A percentile compares a stretch with the other conserved stretches of the same genome.
Evolutionary conservation across 2,797 vertebrate genomes (phyloP).

Genomic region (Macroramphosus scolopax): DNA sequence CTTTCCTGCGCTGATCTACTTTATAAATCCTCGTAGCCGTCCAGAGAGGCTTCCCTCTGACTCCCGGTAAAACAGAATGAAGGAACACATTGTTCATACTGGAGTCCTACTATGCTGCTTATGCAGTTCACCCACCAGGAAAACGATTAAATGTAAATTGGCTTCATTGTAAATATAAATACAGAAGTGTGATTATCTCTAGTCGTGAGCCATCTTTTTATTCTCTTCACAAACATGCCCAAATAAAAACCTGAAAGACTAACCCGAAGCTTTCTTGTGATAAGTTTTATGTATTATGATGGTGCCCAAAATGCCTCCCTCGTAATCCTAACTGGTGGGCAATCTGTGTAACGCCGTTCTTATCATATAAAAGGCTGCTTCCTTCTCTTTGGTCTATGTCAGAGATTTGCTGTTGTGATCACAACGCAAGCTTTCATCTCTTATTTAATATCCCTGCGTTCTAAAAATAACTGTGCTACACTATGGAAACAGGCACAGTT

Average conservation of each 20-base stretch:
- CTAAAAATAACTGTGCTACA: slow-evolving; percentile 61
- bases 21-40: no score
- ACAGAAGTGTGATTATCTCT: slow-evolving; percentile 2
- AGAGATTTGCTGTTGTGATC: slow-evolving; percentile 46
- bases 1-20: no score
- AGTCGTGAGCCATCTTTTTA: slow-evolving; percentile 5
- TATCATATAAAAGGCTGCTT: slow-evolving; percentile 20
- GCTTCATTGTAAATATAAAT: slow-evolving; percentile 7
- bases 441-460: slow-evolving; percentile 55
- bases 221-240: background rate
- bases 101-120: background rate
- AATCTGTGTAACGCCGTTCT: slow-evolving; percentile 19
- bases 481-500: slow-evolving; percentile 34
- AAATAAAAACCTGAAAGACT: background rate
- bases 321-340: slow-evolving; percentile 33
- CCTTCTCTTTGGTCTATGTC: slow-evolving; percentile 28
- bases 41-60: no score
- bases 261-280: slow-evolving; percentile 1
- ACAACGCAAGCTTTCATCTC: slow-evolving; percentile 59
- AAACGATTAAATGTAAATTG: slow-evolving; percentile 17
- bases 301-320: slow-evolving; percentile 9
- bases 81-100: slow-evolving; percentile 30
- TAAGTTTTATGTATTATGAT: slow-evolving; percentile 1
- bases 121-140: background rate
- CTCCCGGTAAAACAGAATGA: slow-evolving; percentile 12